A percentile compares a stretch with the other conserved stretches of the same genome.
Evolutionary conservation across 1,140 invertebrate genomes (phyloP).

Genomic region (Eriosoma lanigerum): DNA sequence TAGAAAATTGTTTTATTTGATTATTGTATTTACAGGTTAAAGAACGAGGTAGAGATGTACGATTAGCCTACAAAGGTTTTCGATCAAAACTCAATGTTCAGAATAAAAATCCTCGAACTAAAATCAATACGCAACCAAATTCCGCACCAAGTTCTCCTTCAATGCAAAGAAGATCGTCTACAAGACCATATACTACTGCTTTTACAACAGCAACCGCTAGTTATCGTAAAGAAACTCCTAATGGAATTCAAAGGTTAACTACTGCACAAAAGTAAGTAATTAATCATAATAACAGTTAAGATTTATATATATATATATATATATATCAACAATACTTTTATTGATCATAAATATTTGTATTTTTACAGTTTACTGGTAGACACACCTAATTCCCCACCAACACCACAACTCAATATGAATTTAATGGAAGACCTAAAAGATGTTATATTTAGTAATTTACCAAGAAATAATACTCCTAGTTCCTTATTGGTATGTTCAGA

Average conservation of each 20-base stretch:
- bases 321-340: too few species aligned
- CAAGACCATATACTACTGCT: conserved; percentile 46
- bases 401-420: conserved; percentile 63
- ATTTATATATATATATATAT: too few species aligned
- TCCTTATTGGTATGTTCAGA: conserved; percentile 64
- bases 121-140: conserved; percentile 60
- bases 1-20: conserved; percentile 20
- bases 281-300: neutral
- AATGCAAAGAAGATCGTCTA: conserved; percentile 36
- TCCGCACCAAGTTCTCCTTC: conserved; percentile 71
- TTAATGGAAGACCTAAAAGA: conserved; percentile 69
- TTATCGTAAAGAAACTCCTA: conserved; percentile 42
- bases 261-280: conserved; percentile 4
- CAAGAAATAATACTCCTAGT: conserved; percentile 56
- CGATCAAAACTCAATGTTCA: conserved; percentile 66
- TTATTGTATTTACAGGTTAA: conserved; percentile 64
- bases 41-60: conserved; percentile 73
- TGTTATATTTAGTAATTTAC: conserved; percentile 60
- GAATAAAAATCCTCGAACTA: conserved; percentile 53
- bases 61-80: conserved; percentile 73
- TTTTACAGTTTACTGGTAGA: conserved; percentile 25
- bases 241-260: conserved; percentile 8
- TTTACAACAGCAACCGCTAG: conserved; percentile 47
- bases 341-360: neutral
- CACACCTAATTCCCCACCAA: neutral